These are phyloP conservation scores for Morone saxatilis DNA, from an alignment of 2,113 vertebrate species.

Conservation along the genomic window DNA sequence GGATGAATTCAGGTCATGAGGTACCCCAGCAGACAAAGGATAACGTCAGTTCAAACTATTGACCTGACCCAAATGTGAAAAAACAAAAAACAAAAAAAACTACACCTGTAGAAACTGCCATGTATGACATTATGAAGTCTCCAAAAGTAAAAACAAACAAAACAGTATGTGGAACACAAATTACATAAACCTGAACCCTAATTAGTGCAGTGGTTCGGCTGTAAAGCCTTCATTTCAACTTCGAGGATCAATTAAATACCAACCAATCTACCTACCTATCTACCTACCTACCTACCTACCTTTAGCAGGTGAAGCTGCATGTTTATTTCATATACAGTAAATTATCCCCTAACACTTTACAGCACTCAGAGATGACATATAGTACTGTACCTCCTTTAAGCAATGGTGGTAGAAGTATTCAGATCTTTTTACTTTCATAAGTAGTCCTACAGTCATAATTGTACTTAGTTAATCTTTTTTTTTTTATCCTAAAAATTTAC, in stretches of 20 bases:
- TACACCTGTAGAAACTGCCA: too few relatives aligned
- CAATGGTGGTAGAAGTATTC: neutral
- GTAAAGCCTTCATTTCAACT: neutral
- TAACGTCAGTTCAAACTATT: neutral
- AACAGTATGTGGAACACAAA: neutral
- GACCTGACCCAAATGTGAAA: neutral
- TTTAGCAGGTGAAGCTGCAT: neutral
- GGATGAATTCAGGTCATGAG: constrained; percentile 39
- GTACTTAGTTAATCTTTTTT: too few relatives aligned
- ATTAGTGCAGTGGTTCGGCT: neutral
- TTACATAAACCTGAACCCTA: neutral
- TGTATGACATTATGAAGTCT: neutral
- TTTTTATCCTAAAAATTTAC: neutral
- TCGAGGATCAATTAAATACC: too few relatives aligned
- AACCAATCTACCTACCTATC: too few relatives aligned
- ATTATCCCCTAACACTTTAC: neutral
- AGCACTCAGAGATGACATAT: neutral
- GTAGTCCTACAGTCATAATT: too few relatives aligned
- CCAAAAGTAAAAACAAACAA: neutral
- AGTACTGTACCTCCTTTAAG: neutral
- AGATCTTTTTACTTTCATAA: too few relatives aligned
- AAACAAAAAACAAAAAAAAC: neutral
- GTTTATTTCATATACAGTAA: neutral
- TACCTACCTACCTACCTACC: too few relatives aligned
- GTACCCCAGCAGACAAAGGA: constrained; percentile 1